Base-by-base conservation (phyloP, 2,113 vertebrate genomes). In the Petroica traversi region DNA sequence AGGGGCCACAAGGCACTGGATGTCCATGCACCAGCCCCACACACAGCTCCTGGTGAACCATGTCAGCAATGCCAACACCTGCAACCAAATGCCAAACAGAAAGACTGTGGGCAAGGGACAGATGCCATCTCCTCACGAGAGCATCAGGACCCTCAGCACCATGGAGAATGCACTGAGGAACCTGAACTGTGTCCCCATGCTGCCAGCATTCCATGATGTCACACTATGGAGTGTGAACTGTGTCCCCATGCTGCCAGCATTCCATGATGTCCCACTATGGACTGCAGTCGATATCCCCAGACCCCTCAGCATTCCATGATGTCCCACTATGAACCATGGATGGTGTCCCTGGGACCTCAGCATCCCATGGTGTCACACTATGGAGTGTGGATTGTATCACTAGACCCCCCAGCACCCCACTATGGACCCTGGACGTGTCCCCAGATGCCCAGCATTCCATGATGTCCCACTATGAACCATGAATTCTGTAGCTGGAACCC, bases 121-220 rank as follows among this genome's bases (percentile, higher is more conserved):
- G 48, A 22, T 38, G 17, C 1, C 0, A 1, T 5, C 45, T 66
- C 15, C 29, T 34, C 49, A 28, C 0, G 11, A 73, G 8, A 40
- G 33, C 41, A 52, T 33, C 28, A 86, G 34, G 45, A 85, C 8
- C 38, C 4, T 1, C 69, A 67, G 71, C 41, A 48, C 15, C 8
- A 5, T 1, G 24, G 14, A 23, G 24, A 40, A 2, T 4, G 3
- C 34, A 57, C 54, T 43, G n/a, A 52, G 68, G 38, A 46, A 14
- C 51, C 52, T 13, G 66, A 12, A 17, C 57, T 49, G 8, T 34
- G 55, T 18, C n/a, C 48, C 63, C 29, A 28, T 19, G 11, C 7
- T 23, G n/a, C 55, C 58, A 54, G n/a, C 22, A 54, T 15, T 4
- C 62, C 71, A 14, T 2, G 14, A 13, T 25, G 67, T 14, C 5